Evolutionary conservation across 2,797 vertebrate genomes (phyloP).

Genomic region (Cetoscarus ocellatus): DNA sequence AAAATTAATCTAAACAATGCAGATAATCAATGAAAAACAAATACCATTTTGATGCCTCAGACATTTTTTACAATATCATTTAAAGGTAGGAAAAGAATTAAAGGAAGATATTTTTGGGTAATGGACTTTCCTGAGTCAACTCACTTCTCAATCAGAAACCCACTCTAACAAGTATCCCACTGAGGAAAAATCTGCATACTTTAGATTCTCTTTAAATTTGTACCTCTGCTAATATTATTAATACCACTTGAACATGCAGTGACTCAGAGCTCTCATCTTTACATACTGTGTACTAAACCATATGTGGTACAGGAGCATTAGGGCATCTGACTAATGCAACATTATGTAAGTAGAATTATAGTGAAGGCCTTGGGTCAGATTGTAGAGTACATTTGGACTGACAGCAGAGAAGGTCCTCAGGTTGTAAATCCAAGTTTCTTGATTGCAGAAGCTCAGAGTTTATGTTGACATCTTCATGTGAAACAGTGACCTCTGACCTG

Average conservation of each 20-base stretch:
- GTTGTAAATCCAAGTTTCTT: constrained; percentile 7
- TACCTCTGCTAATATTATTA: not conserved
- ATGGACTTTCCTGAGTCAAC: constrained; percentile 1
- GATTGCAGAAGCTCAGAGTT: constrained; percentile 12
- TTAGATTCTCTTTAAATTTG: not conserved
- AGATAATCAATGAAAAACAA: no score
- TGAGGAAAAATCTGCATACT: not conserved
- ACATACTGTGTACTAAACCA: not conserved
- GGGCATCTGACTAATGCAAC: not conserved
- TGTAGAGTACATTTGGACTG: not conserved
- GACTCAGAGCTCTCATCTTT: not conserved
- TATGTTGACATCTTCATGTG: not conserved
- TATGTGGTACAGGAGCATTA: not conserved
- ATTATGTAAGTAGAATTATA: constrained; percentile 7
- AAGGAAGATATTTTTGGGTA: not conserved
- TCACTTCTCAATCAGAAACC: not conserved
- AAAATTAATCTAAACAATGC: no score
- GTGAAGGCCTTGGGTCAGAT: constrained; percentile 12
- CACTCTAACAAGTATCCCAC: no score
- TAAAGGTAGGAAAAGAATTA: no score
- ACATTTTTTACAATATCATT: no score
- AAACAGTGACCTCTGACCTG: constrained; percentile 37
- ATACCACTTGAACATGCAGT: not conserved
- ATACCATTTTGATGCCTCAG: no score
- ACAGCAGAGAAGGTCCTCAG: constrained; percentile 9